phyloP scores from a whole-genome alignment of 2,113 vertebrate genomes.

The Suricata suricatta region DNA sequence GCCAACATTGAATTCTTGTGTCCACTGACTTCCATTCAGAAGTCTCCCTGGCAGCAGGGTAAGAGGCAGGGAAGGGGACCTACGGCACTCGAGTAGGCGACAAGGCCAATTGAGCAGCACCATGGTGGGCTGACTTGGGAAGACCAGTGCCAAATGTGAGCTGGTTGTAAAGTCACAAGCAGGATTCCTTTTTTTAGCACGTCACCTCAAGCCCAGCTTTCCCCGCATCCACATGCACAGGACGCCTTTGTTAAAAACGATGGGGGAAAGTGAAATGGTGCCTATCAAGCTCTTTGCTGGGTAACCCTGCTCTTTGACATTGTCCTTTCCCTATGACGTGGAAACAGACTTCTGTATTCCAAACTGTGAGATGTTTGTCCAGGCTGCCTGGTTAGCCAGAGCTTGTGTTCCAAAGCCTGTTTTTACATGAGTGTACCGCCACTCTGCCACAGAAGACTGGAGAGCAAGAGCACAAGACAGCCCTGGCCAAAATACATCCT shows the following conservation, averaged over 20 bases:
- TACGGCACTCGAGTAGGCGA: constrained; percentile 22
- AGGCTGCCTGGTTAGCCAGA: not conserved
- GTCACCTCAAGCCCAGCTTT: not conserved
- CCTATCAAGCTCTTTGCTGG: not conserved
- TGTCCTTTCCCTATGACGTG: not conserved
- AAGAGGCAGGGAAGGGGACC: not conserved
- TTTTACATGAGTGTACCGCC: not conserved
- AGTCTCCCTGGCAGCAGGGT: not conserved
- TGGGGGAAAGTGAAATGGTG: not conserved
- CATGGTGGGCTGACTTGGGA: not conserved
- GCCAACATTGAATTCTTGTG: constrained; percentile 47
- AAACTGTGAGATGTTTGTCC: not conserved
- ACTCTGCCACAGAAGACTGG: not conserved
- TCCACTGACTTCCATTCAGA: constrained; percentile 7
- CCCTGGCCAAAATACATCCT: not conserved
- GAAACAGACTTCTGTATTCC: not conserved
- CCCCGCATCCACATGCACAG: not conserved
- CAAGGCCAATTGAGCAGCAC: not conserved
- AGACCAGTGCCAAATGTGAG: constrained; percentile 24
- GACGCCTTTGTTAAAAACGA: not conserved
- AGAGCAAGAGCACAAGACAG: not conserved
- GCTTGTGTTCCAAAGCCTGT: not conserved
- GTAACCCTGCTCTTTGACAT: not conserved
- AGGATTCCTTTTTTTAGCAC: not conserved
- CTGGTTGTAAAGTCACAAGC: not conserved